phyloP scores from a whole-genome alignment of 2,888 invertebrate genomes.

The Pocota personata region DNA sequence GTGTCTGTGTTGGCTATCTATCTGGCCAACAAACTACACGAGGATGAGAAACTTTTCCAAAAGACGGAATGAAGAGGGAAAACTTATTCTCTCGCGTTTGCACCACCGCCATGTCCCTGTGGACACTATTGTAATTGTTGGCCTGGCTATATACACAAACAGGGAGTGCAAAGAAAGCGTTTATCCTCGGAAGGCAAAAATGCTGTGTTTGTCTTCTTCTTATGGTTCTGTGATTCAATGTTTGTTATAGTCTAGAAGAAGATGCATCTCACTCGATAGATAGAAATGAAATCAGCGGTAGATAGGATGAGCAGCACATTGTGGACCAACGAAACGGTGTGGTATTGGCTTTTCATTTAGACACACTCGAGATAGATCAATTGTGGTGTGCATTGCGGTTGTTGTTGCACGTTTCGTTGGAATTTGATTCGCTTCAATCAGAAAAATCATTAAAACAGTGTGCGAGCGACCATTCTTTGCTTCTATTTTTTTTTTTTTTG shows the following conservation, averaged over 20 bases:
- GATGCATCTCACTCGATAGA: slow-evolving; percentile 27
- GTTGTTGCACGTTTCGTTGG: slow-evolving; percentile 52
- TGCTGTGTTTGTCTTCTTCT: slow-evolving; percentile 49
- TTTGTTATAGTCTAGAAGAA: slow-evolving; percentile 47
- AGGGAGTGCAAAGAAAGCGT: slow-evolving; percentile 2
- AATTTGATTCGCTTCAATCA: slow-evolving; percentile 69
- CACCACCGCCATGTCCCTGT: slow-evolving; percentile 31
- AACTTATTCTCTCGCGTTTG: slow-evolving; percentile 42
- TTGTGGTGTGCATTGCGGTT: slow-evolving; percentile 52
- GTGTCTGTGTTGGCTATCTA: background rate
- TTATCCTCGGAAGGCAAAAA: slow-evolving; percentile 18
- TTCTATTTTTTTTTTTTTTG: background rate
- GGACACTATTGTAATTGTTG: slow-evolving; percentile 45
- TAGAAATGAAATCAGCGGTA: slow-evolving; percentile 27
- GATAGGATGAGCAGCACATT: background rate
- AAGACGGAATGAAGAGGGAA: slow-evolving; percentile 27
- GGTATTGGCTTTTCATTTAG: slow-evolving; percentile 37
- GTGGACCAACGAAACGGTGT: background rate
- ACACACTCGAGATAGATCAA: slow-evolving; percentile 39
- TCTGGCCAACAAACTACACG: slow-evolving; percentile 25
- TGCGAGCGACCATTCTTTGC: slow-evolving; percentile 1
- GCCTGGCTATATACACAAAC: background rate
- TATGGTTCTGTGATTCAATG: slow-evolving; percentile 46
- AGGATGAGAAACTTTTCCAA: slow-evolving; percentile 34
- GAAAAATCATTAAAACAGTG: slow-evolving; percentile 62